Evolutionary conservation across 2,113 vertebrate species (phyloP).

Genomic region (Diphyllodes magnificus): DNA sequence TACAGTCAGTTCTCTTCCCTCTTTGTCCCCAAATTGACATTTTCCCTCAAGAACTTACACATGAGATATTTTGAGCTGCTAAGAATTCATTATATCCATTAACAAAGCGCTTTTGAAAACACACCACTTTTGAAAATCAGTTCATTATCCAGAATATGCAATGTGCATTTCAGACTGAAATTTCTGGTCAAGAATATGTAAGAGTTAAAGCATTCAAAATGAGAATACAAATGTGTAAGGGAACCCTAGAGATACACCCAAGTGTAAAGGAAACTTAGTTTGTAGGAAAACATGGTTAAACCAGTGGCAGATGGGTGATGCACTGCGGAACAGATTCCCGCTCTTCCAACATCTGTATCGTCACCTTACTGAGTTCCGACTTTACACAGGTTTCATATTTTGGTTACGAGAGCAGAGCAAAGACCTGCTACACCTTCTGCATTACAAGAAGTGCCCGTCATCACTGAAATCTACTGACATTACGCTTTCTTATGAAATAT

Average conservation of each 20-base stretch:
- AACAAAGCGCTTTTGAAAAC: neutral
- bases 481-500: neutral
- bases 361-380: neutral
- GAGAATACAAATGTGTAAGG: neutral
- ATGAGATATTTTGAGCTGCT: neutral
- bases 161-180: neutral
- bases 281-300: neutral
- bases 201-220: neutral
- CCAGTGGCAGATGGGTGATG: neutral
- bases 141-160: neutral
- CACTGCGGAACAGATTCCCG: neutral
- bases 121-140: neutral
- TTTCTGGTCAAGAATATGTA: neutral
- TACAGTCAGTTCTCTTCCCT: neutral
- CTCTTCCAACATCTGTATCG: neutral
- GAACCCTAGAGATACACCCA: neutral
- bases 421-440: neutral
- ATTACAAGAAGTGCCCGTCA: neutral
- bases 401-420: neutral
- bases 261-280: neutral
- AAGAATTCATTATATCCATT: neutral
- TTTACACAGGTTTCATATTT: neutral
- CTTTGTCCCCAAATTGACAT: neutral
- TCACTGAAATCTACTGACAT: neutral
- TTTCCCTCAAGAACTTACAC: neutral